Evolutionary conservation across 2,113 vertebrate genomes (phyloP), one percentile per base, ranked within the genome.

Genomic region (Menura novaehollandiae): DNA sequence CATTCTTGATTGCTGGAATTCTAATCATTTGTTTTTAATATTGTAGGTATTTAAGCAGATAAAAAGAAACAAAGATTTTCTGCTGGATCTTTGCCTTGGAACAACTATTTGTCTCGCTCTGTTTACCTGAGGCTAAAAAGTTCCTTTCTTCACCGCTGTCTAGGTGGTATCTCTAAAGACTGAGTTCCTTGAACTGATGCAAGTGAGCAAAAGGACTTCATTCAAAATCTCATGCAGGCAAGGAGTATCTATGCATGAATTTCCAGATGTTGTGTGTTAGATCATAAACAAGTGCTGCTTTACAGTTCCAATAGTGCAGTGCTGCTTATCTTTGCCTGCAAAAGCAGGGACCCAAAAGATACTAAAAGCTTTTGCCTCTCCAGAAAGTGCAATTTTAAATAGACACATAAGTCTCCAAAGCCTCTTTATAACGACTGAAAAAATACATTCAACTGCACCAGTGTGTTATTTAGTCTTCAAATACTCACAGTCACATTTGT

Each of bases 41-140:
- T 85, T 95, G 73, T 95, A 81, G 83, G 83, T 78, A 91, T 95
- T 93, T 81, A 78, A 75, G 52, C 39, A 95, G 94, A 95, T 96
- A 96, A 96, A 92, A 95, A 87, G 76, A 95, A 93, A 95, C 89
- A 97, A 95, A 95, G 86, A 87, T 96, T 77, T 37, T 81, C 68
- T 91, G 43, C 73, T 95, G 93, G 86, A 92, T 95, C 77, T 81
- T 87, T 92, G 76, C 89, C 94, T 85, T 92, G 44, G 60, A 93
- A 92, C 56, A 92, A n/a, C 79, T 93, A 60, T 81, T 95, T 2
- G 59, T 93, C 80, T 95, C 35, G 1, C 52, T 89, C 52, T 1
- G 1, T 64, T 91, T 78, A 89, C 95, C 86, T 28, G 89, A 94
- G 86, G 86, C 80, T 93, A 92, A 82, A n/a, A 87, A 55, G 89